Conservation (phyloP, 2,888 invertebrate species). For the Drosophila differens region DNA sequence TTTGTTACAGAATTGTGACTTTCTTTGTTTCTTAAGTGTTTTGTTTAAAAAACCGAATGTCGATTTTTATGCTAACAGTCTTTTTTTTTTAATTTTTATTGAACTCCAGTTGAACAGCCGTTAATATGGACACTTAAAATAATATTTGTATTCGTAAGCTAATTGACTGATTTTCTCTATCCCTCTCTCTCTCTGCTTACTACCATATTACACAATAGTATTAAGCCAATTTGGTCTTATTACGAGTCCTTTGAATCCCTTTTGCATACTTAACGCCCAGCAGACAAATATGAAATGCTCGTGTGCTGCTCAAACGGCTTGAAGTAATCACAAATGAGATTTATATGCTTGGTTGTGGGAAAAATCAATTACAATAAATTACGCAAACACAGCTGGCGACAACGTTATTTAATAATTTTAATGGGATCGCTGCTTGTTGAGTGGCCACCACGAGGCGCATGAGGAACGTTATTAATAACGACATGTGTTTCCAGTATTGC, state of each 20-base stretch:
- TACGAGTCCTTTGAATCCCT: slow-evolving; percentile 18
- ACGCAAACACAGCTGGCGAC: slow-evolving; percentile 49
- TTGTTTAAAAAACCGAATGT: neutral
- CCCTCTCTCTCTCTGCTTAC: neutral
- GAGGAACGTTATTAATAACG: slow-evolving; percentile 53
- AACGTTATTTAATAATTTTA: slow-evolving; percentile 70
- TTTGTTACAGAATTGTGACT: too few relatives aligned
- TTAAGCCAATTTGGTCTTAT: slow-evolving; percentile 29
- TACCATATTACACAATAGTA: neutral
- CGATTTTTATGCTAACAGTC: neutral
- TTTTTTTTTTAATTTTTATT: neutral
- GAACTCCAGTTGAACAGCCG: neutral
- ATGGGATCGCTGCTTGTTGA: slow-evolving; percentile 54
- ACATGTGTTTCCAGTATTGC: slow-evolving; percentile 58
- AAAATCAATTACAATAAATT: slow-evolving; percentile 65
- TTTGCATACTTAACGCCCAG: slow-evolving; percentile 2
- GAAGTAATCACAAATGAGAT: slow-evolving; percentile 30
- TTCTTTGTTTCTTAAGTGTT: neutral
- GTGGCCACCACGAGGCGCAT: slow-evolving; percentile 38
- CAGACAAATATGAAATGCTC: neutral
- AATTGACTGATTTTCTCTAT: neutral
- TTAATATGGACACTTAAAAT: neutral
- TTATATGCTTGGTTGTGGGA: neutral
- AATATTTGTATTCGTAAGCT: neutral
- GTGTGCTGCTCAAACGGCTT: slow-evolving; percentile 18